Evolutionary conservation across 1,140 invertebrate species (phyloP), one percentile per base, ranked within the genome.

Genomic region (Himalopsyche phryganea): DNA sequence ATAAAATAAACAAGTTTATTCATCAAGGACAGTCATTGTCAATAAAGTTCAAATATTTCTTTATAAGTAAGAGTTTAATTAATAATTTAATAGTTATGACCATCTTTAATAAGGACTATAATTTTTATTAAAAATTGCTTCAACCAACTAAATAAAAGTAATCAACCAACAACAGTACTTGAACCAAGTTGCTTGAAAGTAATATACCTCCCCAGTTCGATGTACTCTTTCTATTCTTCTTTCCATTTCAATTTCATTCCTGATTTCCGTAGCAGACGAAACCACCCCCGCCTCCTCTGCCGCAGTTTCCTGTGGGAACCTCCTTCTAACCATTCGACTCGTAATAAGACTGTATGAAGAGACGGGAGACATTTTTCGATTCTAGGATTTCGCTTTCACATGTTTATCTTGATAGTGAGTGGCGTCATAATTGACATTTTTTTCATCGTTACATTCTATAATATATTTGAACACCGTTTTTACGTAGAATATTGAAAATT

Each of bases 181-280:
- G 23, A 28, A 9, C 23, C 40, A 14, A 18, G 4, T 10, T 15
- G 6, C 40, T 3, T 10, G 40, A 18, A 14, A 6, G 40, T 18
- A 14, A 18, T 18, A 6, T 10, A 13, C 33, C 32, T 9, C 10
- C 13, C n/a, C 13, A 19, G 19, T 17, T 9, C 13, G 13, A 19
- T 23, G 44, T 45, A 14, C 17, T 35, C 32, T 32, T 23, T 47
- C 38, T 38, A 15, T 51, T 44, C 49, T 60, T 64, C 58, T 58
- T 54, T 58, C 54, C 23, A 50, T 57, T 57, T 53, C 62, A 60
- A 64, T 64, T 60, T 60, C 54, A 50, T 46, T 46, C 44, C 48
- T 54, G 52, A 64, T 64, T 64, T 64, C 62, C 58, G 48, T 38
- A 36, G 33, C 51, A 64, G 62, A 63, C 57, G 40, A 18, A 14